phyloP scores from a whole-genome alignment of 2,888 invertebrate genomes.

The Tigriopus californicus region DNA sequence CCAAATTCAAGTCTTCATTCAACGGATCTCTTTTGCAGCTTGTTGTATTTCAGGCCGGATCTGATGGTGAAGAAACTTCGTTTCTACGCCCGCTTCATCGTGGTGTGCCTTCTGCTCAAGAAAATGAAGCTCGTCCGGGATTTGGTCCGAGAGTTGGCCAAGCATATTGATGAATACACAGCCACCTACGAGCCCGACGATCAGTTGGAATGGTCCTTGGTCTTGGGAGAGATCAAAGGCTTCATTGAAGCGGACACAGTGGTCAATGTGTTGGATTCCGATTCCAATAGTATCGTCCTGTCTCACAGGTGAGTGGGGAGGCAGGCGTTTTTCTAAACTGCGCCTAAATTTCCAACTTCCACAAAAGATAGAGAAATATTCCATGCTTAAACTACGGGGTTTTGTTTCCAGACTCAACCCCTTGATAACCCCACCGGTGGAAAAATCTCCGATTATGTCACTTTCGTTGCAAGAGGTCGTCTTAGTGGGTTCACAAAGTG shows the following conservation, averaged over 20 bases:
- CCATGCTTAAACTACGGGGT: not conserved
- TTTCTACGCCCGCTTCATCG: conserved; percentile 89
- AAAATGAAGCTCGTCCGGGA: conserved; percentile 83
- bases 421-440: conserved; percentile 64
- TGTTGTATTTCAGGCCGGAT: conserved; percentile 41
- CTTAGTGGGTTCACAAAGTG: conserved; percentile 76
- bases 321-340: not conserved
- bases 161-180: conserved; percentile 85
- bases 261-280: conserved; percentile 68
- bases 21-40: not conserved
- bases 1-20: too few relatives aligned
- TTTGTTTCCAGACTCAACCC: conserved; percentile 47
- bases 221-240: conserved; percentile 79
- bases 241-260: conserved; percentile 83
- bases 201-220: conserved; percentile 83
- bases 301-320: conserved; percentile 49
- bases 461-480: conserved; percentile 78
- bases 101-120: conserved; percentile 78
- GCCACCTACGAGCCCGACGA: conserved; percentile 92
- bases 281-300: conserved; percentile 59
- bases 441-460: conserved; percentile 65
- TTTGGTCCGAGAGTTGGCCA: conserved; percentile 69
- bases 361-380: too few relatives aligned
- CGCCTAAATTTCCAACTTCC: too few relatives aligned
- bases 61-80: conserved; percentile 85